phyloP scores from a whole-genome alignment of 2,888 invertebrate genomes.

The Platypus cylindrus region DNA sequence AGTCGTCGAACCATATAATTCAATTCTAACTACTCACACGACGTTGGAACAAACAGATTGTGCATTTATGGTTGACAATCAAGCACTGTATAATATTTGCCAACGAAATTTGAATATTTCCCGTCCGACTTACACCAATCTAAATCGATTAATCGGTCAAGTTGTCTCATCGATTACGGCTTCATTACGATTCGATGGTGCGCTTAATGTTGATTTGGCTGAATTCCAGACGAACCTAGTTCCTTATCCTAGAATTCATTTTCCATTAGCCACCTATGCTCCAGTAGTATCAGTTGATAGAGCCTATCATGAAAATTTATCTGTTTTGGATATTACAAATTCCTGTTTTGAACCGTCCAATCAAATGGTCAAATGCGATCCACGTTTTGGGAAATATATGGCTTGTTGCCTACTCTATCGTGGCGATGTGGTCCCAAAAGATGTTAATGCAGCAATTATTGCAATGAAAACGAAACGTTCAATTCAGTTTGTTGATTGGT shows the following conservation, averaged over 20 bases:
- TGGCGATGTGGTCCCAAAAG: constrained; percentile 70
- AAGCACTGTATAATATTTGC: constrained; percentile 83
- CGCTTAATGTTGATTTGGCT: constrained; percentile 83
- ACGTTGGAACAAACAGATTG: constrained; percentile 89
- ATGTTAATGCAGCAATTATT: constrained; percentile 89
- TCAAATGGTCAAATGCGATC: constrained; percentile 92
- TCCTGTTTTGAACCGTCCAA: constrained; percentile 92
- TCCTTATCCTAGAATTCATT: constrained; percentile 91
- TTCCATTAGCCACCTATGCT: constrained; percentile 84
- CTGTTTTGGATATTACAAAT: constrained; percentile 86
- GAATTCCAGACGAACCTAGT: constrained; percentile 93
- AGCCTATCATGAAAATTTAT: constrained; percentile 85
- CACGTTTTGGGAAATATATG: constrained; percentile 87
- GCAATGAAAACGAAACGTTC: constrained; percentile 90
- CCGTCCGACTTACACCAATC: constrained; percentile 88
- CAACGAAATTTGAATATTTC: constrained; percentile 87
- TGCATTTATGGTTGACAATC: constrained; percentile 89
- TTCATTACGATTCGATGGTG: constrained; percentile 84
- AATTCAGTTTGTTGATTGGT: constrained; percentile 90
- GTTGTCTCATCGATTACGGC: constrained; percentile 88
- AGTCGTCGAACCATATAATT: constrained; percentile 92
- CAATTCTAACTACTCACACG: constrained; percentile 89
- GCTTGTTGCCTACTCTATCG: constrained; percentile 86
- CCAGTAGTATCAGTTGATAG: constrained; percentile 92
- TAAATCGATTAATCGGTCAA: constrained; percentile 89